Evolutionary conservation across 2,888 invertebrate species (phyloP).

Genomic region (Luffia ferchaultella): DNA sequence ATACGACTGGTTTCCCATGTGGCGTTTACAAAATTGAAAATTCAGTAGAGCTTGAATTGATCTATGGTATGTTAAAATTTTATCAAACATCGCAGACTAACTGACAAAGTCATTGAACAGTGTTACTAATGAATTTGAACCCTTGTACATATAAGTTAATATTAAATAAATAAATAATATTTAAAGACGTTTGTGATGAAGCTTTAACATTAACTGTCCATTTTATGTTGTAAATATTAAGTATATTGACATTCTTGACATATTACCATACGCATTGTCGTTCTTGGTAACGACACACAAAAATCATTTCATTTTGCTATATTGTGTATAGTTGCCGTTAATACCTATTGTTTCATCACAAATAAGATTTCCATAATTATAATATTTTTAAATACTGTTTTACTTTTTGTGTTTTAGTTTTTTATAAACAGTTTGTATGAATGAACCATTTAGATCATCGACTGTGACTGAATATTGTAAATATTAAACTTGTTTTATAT

Average conservation of each 20-base stretch:
- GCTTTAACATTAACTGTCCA: slow-evolving; percentile 2
- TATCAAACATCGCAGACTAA: background rate
- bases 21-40: background rate
- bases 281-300: background rate
- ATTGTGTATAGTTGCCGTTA: background rate
- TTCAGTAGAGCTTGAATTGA: too few relatives aligned
- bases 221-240: slow-evolving; percentile 2
- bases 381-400: background rate
- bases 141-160: background rate
- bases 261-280: background rate
- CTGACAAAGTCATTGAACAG: background rate
- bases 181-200: background rate
- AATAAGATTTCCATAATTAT: background rate
- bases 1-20: background rate
- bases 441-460: slow-evolving; percentile 28
- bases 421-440: background rate
- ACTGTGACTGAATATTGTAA: slow-evolving; percentile 62
- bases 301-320: background rate
- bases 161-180: background rate
- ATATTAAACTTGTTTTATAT: slow-evolving; percentile 49
- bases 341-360: background rate
- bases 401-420: background rate
- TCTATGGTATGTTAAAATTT: too few relatives aligned
- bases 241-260: too few relatives aligned
- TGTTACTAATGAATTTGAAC: background rate